Percentiles rank a stretch among this genome's conserved stretches.
phyloP scores from a whole-genome alignment of 2,888 invertebrate species.

The Troides aeacus region DNA sequence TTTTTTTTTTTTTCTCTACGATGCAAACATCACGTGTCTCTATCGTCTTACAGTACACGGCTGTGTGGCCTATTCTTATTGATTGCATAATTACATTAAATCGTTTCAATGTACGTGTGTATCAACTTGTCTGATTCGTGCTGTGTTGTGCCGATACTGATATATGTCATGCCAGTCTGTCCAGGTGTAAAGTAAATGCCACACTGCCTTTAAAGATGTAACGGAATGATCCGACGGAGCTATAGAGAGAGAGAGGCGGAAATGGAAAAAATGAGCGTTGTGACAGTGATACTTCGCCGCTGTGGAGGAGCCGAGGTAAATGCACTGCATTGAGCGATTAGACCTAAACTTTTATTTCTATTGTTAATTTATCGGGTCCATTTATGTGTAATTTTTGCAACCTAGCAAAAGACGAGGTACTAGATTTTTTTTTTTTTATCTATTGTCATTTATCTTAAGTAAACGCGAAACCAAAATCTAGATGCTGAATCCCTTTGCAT shows the following conservation, averaged over 20 bases:
- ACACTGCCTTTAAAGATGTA: slow-evolving; percentile 72
- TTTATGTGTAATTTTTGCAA: slow-evolving; percentile 41
- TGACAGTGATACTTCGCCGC: slow-evolving; percentile 38
- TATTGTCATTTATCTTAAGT: slow-evolving; percentile 3
- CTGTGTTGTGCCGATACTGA: slow-evolving; percentile 59
- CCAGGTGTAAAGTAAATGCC: slow-evolving; percentile 71
- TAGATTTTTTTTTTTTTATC: slow-evolving; percentile 7
- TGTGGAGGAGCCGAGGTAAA: slow-evolving; percentile 71
- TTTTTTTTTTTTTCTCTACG: slow-evolving; percentile 30
- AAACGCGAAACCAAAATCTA: slow-evolving; percentile 11
- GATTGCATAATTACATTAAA: slow-evolving; percentile 36
- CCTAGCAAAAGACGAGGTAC: slow-evolving; percentile 28
- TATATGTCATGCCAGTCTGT: slow-evolving; percentile 70
- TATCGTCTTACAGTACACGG: slow-evolving; percentile 36
- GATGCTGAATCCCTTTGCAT: slow-evolving; percentile 27
- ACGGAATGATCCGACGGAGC: slow-evolving; percentile 65
- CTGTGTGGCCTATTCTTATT: slow-evolving; percentile 62
- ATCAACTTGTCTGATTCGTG: slow-evolving; percentile 18
- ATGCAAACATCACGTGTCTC: slow-evolving; percentile 29
- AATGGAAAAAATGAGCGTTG: slow-evolving; percentile 46
- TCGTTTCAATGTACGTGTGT: slow-evolving; percentile 34
- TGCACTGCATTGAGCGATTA: slow-evolving; percentile 67
- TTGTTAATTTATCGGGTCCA: slow-evolving; percentile 27
- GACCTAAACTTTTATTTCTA: slow-evolving; percentile 35
- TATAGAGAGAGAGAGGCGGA: slow-evolving; percentile 50